phyloP scores from a whole-genome alignment of 1,140 invertebrate species.

The Coenobita brevimanus region DNA sequence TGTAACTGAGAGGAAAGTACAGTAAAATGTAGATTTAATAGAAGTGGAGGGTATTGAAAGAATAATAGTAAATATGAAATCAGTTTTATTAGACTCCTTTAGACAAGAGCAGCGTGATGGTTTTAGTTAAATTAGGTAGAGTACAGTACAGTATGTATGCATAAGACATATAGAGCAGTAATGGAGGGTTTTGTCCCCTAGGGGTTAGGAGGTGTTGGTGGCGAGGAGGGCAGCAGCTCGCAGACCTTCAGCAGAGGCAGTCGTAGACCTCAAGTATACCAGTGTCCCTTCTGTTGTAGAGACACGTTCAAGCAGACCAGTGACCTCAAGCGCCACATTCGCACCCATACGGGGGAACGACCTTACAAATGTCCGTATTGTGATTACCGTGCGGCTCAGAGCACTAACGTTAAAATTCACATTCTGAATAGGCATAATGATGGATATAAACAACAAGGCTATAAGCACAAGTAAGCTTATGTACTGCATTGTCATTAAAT shows the following conservation, averaged over 20 bases:
- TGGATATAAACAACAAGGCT: constrained; percentile 3
- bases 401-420: constrained; percentile 51
- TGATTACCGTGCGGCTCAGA: constrained; percentile 53
- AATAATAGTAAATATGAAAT: too few species aligned
- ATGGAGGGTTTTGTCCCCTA: constrained; percentile 59
- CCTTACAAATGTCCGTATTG: constrained; percentile 49
- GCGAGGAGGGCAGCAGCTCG: constrained; percentile 44
- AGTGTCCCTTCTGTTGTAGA: constrained; percentile 58
- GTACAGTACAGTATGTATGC: not conserved
- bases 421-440: constrained; percentile 38
- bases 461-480: not conserved
- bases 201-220: constrained; percentile 50
- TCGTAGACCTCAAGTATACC: constrained; percentile 45
- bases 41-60: too few species aligned
- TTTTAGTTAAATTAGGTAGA: too few species aligned
- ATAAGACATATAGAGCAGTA: constrained; percentile 8
- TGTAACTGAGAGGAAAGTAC: too few species aligned
- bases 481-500: not conserved
- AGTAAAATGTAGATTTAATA: too few species aligned
- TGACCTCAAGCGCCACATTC: constrained; percentile 60
- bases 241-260: constrained; percentile 55
- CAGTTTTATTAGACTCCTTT: too few species aligned
- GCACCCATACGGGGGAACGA: constrained; percentile 45
- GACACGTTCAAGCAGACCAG: constrained; percentile 58
- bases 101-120: too few species aligned